Base-by-base conservation (phyloP, 2,888 invertebrate species). In the Pegoplata infirma region DNA sequence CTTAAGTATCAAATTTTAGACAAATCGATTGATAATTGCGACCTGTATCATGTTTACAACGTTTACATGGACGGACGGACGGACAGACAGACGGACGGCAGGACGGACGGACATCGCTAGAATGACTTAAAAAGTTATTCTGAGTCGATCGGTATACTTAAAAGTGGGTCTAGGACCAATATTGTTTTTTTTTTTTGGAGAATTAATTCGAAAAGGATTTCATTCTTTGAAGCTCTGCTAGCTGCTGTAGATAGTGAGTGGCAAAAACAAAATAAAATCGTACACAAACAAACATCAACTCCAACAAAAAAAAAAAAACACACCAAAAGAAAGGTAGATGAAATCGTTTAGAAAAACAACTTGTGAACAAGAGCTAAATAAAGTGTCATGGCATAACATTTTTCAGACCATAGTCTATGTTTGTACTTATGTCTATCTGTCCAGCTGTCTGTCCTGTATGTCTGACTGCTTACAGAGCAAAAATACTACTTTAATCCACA, bases 401-500 rank as follows among this genome's bases (percentile, higher is more conserved):
- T n/a, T 66, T 64, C 47, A 69, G n/a, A 64, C 59, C 64, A 23
- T 19, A 25, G 47, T 68, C 36, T 49, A 40, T 49, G n/a, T 16
- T 21, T 51, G 68, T 63, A 46, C 16, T 16, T 14, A 21, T 19
- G 32, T 28, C 44, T 21, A 47, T 28, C 19, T 44, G 55, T 17
- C 72, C 55, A 32, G 49, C 63, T 56, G 36, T 55, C 49, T 67
- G 72, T 28, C 44, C 49, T 67, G 72, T 28, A 32, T 64, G 61
- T 66, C 64, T 58, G 51, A 66, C 17, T 78, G 64, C 69, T 61
- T 59, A 63, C 17, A 14, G 53, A 71, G 64, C 67, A 72, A 80
- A 81, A n/a, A 75, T 61, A 79, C 80, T 73, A 82, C n/a, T 80
- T 81, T 81, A 82, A 82, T 81, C 81, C 80, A 76, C 49, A 72